Evolutionary conservation across 2,888 invertebrate species (phyloP).

Genomic region (Rhingia rostrata): DNA sequence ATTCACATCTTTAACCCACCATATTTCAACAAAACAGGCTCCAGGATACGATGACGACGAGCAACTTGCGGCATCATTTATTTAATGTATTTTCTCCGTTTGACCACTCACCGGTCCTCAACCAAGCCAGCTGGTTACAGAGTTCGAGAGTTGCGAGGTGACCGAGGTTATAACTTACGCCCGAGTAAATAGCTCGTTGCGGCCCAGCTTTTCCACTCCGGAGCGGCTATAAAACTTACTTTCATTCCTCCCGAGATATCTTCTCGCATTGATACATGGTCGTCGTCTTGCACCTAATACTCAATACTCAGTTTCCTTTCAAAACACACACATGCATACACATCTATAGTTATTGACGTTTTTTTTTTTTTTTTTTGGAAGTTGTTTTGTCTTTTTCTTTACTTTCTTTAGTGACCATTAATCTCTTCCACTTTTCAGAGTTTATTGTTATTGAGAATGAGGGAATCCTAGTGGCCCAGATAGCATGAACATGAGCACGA

Average conservation of each 20-base stretch:
- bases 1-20: conserved; percentile 31
- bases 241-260: conserved; percentile 67
- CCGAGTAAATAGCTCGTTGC: conserved; percentile 56
- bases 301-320: conserved; percentile 57
- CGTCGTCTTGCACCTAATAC: conserved; percentile 73
- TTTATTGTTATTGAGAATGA: conserved; percentile 73
- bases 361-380: conserved; percentile 9
- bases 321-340: not conserved
- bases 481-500: conserved; percentile 25
- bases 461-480: conserved; percentile 61
- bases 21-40: conserved; percentile 47
- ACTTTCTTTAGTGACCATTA: conserved; percentile 71
- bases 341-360: conserved; percentile 42
- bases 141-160: conserved; percentile 25
- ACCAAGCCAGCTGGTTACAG: conserved; percentile 32
- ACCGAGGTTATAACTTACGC: conserved; percentile 69
- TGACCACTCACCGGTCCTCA: conserved; percentile 28
- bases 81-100: conserved; percentile 56
- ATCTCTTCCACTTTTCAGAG: conserved; percentile 74
- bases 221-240: conserved; percentile 71
- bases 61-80: conserved; percentile 69
- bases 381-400: conserved; percentile 17
- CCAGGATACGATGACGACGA: conserved; percentile 46
- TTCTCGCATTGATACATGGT: conserved; percentile 70
- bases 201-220: conserved; percentile 62